phyloP scores from a whole-genome alignment of 2,797 vertebrate genomes.

The Alca torda region DNA sequence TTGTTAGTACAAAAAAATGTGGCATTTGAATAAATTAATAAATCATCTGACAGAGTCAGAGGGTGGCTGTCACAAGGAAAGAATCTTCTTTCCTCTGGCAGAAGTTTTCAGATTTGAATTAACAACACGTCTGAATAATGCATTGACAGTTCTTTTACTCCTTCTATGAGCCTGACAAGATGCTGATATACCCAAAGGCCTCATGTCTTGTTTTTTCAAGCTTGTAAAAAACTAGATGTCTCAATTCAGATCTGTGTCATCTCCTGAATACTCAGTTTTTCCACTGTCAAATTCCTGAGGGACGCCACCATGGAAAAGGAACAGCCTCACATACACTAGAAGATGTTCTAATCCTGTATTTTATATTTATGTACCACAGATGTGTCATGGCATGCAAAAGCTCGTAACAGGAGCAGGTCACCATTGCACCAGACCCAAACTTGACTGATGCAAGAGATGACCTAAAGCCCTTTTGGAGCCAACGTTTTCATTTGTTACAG shows the following conservation, averaged over 20 bases:
- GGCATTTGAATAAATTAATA: conserved; percentile 2
- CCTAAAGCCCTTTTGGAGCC: background rate
- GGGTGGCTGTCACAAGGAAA: background rate
- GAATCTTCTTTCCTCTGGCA: background rate
- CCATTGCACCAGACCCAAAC: background rate
- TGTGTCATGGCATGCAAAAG: background rate
- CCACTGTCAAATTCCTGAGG: background rate
- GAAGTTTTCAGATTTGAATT: conserved; percentile 7
- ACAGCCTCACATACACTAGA: background rate
- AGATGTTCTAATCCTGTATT: background rate
- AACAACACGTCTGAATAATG: background rate
- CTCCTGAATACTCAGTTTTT: background rate
- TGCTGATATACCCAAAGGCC: background rate
- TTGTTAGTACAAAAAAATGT: background rate
- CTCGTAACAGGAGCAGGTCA: background rate
- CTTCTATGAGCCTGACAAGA: conserved; percentile 13
- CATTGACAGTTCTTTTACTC: background rate
- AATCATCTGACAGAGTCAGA: background rate
- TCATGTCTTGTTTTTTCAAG: background rate
- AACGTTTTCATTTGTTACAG: background rate
- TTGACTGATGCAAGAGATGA: background rate
- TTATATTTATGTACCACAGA: background rate
- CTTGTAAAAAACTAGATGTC: background rate
- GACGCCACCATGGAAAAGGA: background rate
- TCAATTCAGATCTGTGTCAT: conserved; percentile 7